phyloP scores from a whole-genome alignment of 2,888 invertebrate genomes.

The Fragum fragum region DNA sequence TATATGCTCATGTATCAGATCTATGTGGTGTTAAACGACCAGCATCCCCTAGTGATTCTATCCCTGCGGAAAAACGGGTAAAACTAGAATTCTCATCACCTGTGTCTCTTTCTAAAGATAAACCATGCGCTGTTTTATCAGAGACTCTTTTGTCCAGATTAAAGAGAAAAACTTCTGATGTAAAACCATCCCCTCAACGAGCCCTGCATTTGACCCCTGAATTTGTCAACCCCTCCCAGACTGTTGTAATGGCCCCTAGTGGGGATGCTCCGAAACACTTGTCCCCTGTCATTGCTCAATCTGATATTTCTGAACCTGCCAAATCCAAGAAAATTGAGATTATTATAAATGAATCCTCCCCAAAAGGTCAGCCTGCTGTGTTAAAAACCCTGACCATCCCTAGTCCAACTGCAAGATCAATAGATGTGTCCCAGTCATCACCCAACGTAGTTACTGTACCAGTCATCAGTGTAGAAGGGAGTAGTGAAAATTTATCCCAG shows the following conservation, averaged over 20 bases:
- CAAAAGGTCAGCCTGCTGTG: conserved; percentile 21
- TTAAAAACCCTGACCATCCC: conserved; percentile 24
- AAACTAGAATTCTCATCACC: conserved; percentile 75
- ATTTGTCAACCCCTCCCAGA: conserved; percentile 59
- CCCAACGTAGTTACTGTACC: conserved; percentile 69
- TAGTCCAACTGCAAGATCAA: conserved; percentile 21
- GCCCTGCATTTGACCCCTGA: conserved; percentile 77
- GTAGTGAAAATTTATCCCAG: conserved; percentile 37
- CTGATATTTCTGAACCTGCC: conserved; percentile 14
- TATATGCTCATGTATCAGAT: conserved; percentile 48
- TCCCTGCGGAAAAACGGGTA: conserved; percentile 71
- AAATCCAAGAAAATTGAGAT: conserved; percentile 58
- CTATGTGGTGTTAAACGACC: conserved; percentile 55
- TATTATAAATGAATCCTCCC: conserved; percentile 50
- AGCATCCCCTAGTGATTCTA: conserved; percentile 32
- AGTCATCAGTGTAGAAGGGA: conserved; percentile 48
- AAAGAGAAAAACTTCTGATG: conserved; percentile 56
- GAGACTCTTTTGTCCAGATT: conserved; percentile 53
- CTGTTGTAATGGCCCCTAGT: conserved; percentile 48
- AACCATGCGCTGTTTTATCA: conserved; percentile 43
- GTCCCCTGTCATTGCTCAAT: conserved; percentile 9
- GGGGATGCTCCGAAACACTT: conserved; percentile 51
- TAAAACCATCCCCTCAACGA: conserved; percentile 72
- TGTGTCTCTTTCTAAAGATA: conserved; percentile 65
- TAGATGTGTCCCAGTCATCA: conserved; percentile 18